These are phyloP conservation scores for Amphipoea oculea DNA, from an alignment of 2,888 invertebrate species.

Conservation along the genomic window DNA sequence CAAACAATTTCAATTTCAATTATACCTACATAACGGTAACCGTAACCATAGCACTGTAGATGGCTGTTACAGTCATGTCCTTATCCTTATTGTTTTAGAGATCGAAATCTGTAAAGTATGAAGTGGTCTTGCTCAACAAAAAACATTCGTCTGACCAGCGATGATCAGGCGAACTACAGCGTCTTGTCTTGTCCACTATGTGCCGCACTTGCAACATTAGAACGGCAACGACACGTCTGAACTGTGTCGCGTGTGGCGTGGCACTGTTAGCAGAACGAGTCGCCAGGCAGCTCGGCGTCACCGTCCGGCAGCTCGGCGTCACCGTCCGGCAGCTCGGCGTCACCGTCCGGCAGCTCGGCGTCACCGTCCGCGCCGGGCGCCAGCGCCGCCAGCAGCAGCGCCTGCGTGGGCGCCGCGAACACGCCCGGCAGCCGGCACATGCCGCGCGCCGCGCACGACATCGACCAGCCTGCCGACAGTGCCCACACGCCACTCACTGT, in stretches of 20 bases:
- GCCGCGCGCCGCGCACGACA: slow-evolving; percentile 57
- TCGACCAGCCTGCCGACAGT: slow-evolving; percentile 41
- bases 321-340: too few relatives aligned
- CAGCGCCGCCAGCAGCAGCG: slow-evolving; percentile 74
- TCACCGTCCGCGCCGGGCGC: slow-evolving; percentile 3
- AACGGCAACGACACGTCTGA: background rate
- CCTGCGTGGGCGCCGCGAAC: slow-evolving; percentile 76
- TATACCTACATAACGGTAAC: background rate
- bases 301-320: too few relatives aligned
- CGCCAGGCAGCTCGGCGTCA: background rate
- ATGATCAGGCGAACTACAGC: background rate
- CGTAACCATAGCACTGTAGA: background rate
- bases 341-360: too few relatives aligned
- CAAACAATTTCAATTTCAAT: too few relatives aligned
- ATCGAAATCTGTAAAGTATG: background rate
- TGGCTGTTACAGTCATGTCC: background rate
- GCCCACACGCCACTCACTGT: too few relatives aligned
- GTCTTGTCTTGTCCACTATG: background rate
- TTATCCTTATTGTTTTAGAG: background rate
- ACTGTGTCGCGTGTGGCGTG: background rate
- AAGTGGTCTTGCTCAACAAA: background rate
- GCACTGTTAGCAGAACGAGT: background rate
- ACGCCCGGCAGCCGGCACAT: slow-evolving; percentile 74
- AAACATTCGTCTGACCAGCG: background rate
- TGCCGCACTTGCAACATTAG: background rate